Conservation (phyloP, 2,113 vertebrate genomes). For the Amazona vittata region DNA sequence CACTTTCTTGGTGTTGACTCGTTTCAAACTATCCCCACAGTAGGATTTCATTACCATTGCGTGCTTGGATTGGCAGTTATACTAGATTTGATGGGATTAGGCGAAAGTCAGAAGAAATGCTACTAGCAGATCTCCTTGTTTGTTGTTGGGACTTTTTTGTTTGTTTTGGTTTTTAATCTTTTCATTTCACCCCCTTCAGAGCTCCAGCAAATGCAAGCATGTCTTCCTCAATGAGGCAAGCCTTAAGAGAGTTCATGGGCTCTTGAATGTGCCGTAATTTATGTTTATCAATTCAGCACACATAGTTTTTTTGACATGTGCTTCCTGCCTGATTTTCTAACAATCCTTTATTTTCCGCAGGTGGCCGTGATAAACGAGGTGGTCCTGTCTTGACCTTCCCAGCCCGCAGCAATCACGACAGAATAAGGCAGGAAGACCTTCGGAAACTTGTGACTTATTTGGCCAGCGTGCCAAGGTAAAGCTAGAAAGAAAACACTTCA, state of each 20-base stretch:
- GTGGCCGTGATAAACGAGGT: conserved; percentile 96
- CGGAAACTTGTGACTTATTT: conserved; percentile 96
- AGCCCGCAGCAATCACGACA: conserved; percentile 96
- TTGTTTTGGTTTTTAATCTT: too few species aligned
- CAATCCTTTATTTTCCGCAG: conserved; percentile 73
- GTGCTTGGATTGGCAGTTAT: neutral
- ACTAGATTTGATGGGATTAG: neutral
- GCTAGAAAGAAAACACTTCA: conserved; percentile 66
- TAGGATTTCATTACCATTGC: neutral
- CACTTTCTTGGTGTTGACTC: neutral
- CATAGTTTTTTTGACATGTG: conserved; percentile 25
- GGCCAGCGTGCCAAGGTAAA: conserved; percentile 91
- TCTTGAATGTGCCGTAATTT: conserved; percentile 13
- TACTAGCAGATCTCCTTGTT: neutral
- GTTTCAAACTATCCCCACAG: neutral
- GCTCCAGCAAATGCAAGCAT: neutral
- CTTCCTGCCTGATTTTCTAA: conserved; percentile 65
- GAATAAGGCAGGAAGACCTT: conserved; percentile 98
- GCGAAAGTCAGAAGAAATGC: neutral
- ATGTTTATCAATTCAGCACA: conserved; percentile 16
- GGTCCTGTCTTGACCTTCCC: conserved; percentile 97
- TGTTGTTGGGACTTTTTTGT: neutral
- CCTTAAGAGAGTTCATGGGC: neutral
- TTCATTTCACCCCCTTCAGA: neutral
- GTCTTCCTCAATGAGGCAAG: conserved; percentile 19